Evolutionary conservation across 2,113 vertebrate genomes (phyloP), one percentile per base, ranked within the genome.

Genomic region (Scophthalmus maximus): DNA sequence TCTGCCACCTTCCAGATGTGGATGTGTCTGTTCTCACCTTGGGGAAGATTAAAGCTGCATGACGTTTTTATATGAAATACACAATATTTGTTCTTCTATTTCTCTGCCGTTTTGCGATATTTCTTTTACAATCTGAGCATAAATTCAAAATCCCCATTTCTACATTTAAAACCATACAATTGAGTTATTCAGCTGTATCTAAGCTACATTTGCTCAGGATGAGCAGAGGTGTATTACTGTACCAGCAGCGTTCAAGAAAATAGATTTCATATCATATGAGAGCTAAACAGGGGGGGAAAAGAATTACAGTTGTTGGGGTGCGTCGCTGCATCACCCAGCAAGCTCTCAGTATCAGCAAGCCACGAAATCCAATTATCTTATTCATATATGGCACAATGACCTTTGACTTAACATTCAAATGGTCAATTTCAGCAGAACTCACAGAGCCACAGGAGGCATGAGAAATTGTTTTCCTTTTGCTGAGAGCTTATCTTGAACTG

Each of bases 281-380:
- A 67, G 63, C 57, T 79, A 82, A 87, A 73, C 40, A 8, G 51
- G 22, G 11, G 20, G 40, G 20, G 8, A 40, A 40, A 51, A 62
- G 68, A 61, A 58, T 84, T 76, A 49, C 29, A 61, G 60, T 56
- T 81, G 76, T 68, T 66, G 32, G 22, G 66, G 58, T 12, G 61
- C 73, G 59, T 22, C 34, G 68, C 46, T 70, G 69, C 73, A 65
- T 77, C 56, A 10, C 70, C 59, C 46, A 27, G 55, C 68, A 81
- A 71, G 76, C 79, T 76, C 66, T 81, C 61, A 42, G 60, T 81
- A 71, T 81, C 78, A 82, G 70, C 58, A 47, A 73, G 62, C 51
- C 73, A 71, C 68, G 86, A 87, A 88, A 88, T 91, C 72, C 85
- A 89, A 88, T 90, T 86, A 87, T 81, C 82, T 78, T 84, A 88